Percentiles rank a stretch among this genome's conserved stretches.
phyloP scores from a whole-genome alignment of 1,140 invertebrate genomes.

The Triops cancriformis region DNA sequence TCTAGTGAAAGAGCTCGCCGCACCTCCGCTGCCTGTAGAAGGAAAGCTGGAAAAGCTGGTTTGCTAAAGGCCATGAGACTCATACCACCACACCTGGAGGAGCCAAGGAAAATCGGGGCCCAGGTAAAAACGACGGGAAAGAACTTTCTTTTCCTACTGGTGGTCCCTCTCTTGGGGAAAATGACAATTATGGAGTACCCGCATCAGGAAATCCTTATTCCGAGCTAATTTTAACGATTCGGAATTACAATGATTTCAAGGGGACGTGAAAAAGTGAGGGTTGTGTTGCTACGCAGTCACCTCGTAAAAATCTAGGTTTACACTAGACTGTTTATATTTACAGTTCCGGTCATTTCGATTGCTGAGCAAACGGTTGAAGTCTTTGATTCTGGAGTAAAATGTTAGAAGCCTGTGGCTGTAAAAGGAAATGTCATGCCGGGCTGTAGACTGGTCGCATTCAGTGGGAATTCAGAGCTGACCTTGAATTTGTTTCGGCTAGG shows the following conservation, averaged over 20 bases:
- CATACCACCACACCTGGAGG: conserved; percentile 2
- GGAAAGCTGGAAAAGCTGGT: background rate
- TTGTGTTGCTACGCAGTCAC: too few relatives aligned
- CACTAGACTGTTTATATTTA: too few relatives aligned
- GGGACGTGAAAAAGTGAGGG: too few relatives aligned
- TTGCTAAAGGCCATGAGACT: conserved; percentile 2
- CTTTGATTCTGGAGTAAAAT: too few relatives aligned
- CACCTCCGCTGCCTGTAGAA: background rate
- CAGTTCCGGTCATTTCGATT: too few relatives aligned
- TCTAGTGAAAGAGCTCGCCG: background rate
- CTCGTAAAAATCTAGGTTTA: too few relatives aligned
- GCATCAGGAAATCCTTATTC: background rate
- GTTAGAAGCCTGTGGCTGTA: too few relatives aligned
- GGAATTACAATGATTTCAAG: background rate
- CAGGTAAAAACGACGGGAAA: background rate
- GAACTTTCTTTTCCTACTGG: background rate
- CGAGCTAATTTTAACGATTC: background rate
- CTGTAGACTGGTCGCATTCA: too few relatives aligned
- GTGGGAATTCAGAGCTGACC: too few relatives aligned
- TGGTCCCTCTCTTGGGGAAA: background rate
- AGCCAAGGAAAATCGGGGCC: background rate
- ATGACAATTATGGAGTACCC: background rate
- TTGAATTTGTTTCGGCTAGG: too few relatives aligned
- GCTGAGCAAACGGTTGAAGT: too few relatives aligned
- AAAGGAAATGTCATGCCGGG: too few relatives aligned